phyloP scores from a whole-genome alignment of 2,113 vertebrate species.

The Apaloderma vittatum region DNA sequence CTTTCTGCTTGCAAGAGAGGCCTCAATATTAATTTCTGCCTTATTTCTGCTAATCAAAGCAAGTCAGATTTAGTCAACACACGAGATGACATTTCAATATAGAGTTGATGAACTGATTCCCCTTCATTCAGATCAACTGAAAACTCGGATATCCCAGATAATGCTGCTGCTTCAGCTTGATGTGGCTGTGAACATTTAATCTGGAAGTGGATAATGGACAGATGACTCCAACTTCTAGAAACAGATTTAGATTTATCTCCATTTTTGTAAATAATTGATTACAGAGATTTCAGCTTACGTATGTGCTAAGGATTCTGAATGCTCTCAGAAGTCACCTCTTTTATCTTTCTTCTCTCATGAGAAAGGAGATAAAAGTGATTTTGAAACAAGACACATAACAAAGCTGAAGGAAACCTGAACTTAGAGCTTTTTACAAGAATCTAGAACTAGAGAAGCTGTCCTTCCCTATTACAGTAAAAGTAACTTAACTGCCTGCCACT shows the following conservation, averaged over 20 bases:
- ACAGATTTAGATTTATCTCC: background rate
- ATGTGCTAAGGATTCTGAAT: background rate
- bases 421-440: background rate
- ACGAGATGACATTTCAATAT: background rate
- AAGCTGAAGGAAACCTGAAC: background rate
- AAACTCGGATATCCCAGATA: background rate
- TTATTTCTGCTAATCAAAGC: background rate
- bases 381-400: background rate
- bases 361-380: background rate
- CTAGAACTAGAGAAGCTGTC: background rate
- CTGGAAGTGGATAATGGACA: background rate
- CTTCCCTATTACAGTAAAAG: background rate
- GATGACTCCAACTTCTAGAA: background rate
- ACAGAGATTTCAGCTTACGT: background rate
- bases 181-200: background rate
- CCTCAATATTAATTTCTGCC: background rate
- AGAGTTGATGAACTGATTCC: background rate
- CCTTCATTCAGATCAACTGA: background rate
- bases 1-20: background rate
- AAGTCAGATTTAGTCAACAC: background rate
- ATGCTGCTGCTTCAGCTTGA: background rate
- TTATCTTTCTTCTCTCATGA: background rate
- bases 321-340: background rate
- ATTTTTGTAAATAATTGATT: background rate
- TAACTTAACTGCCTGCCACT: background rate